Conservation (phyloP, 2,797 vertebrate species). For the Phalanger gymnotis region DNA sequence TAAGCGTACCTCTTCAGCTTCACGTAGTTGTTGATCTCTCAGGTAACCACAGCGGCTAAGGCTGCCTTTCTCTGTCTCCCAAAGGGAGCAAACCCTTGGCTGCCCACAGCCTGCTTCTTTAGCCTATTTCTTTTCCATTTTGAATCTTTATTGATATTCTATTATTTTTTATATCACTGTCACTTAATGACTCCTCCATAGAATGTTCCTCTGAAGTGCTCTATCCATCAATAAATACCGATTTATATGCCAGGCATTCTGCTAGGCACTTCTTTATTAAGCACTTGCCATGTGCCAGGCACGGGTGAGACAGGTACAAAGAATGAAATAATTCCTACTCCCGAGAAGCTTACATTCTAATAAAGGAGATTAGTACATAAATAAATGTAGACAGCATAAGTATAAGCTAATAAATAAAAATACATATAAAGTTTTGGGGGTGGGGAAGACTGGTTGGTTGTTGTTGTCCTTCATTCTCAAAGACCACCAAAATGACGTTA, state of each 20-base stretch:
- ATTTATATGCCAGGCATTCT: background rate
- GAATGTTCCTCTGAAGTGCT: background rate
- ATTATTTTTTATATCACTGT: background rate
- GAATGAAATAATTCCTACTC: background rate
- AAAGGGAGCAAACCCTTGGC: background rate
- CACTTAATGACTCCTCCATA: background rate
- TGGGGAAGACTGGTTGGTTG: background rate
- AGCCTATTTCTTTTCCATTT: background rate
- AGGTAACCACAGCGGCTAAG: too few relatives aligned
- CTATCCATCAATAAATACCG: background rate
- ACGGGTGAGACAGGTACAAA: background rate
- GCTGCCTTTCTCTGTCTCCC: background rate
- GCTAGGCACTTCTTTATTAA: background rate
- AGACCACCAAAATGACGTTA: background rate
- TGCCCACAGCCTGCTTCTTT: background rate
- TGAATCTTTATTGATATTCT: background rate
- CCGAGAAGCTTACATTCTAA: background rate
- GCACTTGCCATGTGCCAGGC: background rate
- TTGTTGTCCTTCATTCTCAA: background rate
- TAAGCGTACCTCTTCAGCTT: background rate
- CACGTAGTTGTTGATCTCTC: too few relatives aligned
- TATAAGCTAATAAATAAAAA: background rate
- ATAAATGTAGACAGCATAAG: background rate
- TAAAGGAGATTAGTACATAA: background rate
- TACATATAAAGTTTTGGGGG: background rate